Evolutionary conservation across 2,797 vertebrate species (phyloP).

Genomic region (Premnoplex brunnescens): DNA sequence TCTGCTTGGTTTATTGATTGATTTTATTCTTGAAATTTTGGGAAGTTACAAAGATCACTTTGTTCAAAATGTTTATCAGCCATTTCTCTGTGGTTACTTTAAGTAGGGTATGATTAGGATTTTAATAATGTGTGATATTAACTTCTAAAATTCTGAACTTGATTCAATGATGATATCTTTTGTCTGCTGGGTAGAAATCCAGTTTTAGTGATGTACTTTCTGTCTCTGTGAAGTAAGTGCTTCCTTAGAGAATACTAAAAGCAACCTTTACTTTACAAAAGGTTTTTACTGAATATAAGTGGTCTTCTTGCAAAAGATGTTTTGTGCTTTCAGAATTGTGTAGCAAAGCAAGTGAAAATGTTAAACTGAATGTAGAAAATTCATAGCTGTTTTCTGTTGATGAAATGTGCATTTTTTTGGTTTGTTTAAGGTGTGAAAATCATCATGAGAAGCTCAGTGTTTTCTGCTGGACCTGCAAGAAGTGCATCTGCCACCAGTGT

Average conservation of each 20-base stretch:
- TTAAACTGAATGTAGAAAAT: not conserved
- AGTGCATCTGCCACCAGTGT: slow-evolving; percentile 99
- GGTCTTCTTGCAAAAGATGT: not conserved
- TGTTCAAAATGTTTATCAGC: not conserved
- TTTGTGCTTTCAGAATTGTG: not conserved
- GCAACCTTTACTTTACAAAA: not conserved
- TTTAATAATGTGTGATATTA: not conserved
- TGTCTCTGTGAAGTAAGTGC: not conserved
- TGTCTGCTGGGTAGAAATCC: not conserved
- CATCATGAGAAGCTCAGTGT: slow-evolving; percentile 98
- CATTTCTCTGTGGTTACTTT: not conserved
- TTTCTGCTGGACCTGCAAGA: slow-evolving; percentile 99
- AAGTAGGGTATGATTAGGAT: not conserved
- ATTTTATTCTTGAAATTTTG: not conserved
- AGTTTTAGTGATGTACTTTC: not conserved
- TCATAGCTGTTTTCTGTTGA: not conserved
- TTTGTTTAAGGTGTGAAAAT: slow-evolving; percentile 89
- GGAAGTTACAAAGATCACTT: not conserved
- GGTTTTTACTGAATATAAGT: not conserved
- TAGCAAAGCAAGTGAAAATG: not conserved
- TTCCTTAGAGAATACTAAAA: not conserved
- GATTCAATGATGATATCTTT: not conserved
- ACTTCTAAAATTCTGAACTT: not conserved
- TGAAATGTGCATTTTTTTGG: not conserved
- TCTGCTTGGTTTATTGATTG: too few relatives aligned